Conservation (phyloP, 1,140 invertebrate species). For the Drosophila prosaltans region DNA sequence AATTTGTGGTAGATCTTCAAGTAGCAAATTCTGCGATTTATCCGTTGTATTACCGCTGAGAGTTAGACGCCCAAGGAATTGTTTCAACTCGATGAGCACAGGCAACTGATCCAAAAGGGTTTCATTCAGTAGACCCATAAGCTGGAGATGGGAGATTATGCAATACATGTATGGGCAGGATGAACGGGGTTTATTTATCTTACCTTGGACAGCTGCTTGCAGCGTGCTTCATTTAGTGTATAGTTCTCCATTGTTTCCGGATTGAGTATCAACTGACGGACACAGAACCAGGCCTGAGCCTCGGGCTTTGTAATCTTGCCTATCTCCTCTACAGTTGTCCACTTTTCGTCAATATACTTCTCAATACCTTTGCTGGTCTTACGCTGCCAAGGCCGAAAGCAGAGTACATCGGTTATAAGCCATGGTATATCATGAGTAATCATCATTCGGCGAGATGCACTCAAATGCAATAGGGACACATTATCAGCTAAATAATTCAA, state of each 20-base stretch:
- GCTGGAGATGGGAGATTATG: constrained; percentile 12
- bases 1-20: constrained; percentile 86
- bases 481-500: constrained; percentile 85
- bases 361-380: constrained; percentile 84
- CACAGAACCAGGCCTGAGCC: constrained; percentile 89
- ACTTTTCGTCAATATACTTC: constrained; percentile 86
- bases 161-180: neutral
- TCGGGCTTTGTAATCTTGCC: constrained; percentile 87
- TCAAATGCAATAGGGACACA: constrained; percentile 86
- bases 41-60: constrained; percentile 39
- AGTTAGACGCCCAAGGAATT: constrained; percentile 86
- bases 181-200: neutral
- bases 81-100: constrained; percentile 88
- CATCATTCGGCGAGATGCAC: constrained; percentile 86
- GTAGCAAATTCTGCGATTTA: constrained; percentile 81
- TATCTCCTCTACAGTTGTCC: constrained; percentile 85
- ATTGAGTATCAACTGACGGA: constrained; percentile 88
- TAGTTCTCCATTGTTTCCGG: constrained; percentile 87
- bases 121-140: constrained; percentile 86
- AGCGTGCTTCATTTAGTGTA: constrained; percentile 87
- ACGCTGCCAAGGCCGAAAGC: constrained; percentile 88
- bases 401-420: constrained; percentile 87
- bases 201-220: constrained; percentile 84
- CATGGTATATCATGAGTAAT: constrained; percentile 89
- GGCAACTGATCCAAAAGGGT: constrained; percentile 89